Evolutionary conservation across 2,113 vertebrate genomes (phyloP), one percentile per base, ranked within the genome.

Genomic region (Caranx melampygus): DNA sequence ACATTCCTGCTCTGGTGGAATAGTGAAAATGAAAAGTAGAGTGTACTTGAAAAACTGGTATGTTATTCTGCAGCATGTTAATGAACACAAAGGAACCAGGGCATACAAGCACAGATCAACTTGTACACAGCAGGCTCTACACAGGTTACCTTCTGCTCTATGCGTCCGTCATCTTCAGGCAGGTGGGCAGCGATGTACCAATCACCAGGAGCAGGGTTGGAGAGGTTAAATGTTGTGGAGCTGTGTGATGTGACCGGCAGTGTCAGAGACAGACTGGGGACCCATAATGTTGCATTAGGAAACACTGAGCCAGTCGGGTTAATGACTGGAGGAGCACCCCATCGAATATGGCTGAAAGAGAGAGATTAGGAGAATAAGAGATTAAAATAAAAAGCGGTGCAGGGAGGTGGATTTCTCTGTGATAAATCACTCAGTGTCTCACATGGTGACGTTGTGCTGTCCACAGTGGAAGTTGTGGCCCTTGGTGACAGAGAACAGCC

Each of bases 171-270:
- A 3, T 98, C 94, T 68, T 96, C 91, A 0, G 98, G 98, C 69
- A 99, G 93, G 78, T 99, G 97, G 18, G 97, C 97, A 0, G 94
- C 97, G 0, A 99, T 74, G 62, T 96, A 99, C 98, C 98, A 99
- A 79, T 96, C 95, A 0, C 98, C 98, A 0, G 97, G 90, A 0
- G 95, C 94, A 0, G 98, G 98, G 58, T 91, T 89, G 42, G 95
- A 95, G 78, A 99, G 18, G 15, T 97, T 98, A 35, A 98, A 94
- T 86, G 89, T 95, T 88, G 69, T 67, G 15, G 77, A 83, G 86
- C 0, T 96, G 91, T 72, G 89, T 55, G 5, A 92, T 14, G 65
- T 76, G 75, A 97, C 92, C 0, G 66, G 87, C 37, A 98, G 75
- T 12, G 72, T 96, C 79, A 96, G 63, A 51, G 92, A 95, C 60